Evolutionary conservation across 2,888 invertebrate genomes (phyloP).

Genomic region (Lycaena phlaeas): DNA sequence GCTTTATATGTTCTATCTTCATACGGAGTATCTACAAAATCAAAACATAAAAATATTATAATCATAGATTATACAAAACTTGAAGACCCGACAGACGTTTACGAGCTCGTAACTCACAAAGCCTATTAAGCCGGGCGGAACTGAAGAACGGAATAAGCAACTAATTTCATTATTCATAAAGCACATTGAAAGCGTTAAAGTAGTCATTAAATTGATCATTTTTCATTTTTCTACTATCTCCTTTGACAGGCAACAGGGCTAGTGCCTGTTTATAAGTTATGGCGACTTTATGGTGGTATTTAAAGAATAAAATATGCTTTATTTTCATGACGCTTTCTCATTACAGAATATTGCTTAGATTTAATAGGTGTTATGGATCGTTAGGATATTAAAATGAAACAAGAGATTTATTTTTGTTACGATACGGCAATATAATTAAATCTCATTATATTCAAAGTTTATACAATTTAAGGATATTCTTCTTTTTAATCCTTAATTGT

Average conservation of each 20-base stretch:
- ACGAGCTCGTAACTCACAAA: conserved; percentile 50
- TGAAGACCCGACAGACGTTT: conserved; percentile 31
- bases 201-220: conserved; percentile 63
- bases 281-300: conserved; percentile 61
- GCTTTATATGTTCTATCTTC: too few species aligned
- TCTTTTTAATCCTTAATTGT: too few species aligned
- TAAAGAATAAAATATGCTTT: conserved; percentile 56
- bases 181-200: conserved; percentile 70
- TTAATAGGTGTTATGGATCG: conserved; percentile 45
- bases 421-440: too few species aligned
- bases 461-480: too few species aligned
- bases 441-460: too few species aligned
- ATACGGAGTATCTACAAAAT: conserved; percentile 6
- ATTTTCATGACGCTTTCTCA: conserved; percentile 64
- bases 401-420: conserved; percentile 2
- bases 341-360: conserved; percentile 66
- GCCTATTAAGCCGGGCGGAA: conserved; percentile 59
- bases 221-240: conserved; percentile 64
- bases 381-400: conserved; percentile 5
- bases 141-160: conserved; percentile 64
- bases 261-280: conserved; percentile 58
- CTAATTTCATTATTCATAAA: conserved; percentile 73
- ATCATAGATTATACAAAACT: conserved; percentile 38
- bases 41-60: conserved; percentile 20
- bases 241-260: conserved; percentile 55